Evolutionary conservation across 2,113 vertebrate species (phyloP).

Genomic region (Paramormyrops kingsleyae): DNA sequence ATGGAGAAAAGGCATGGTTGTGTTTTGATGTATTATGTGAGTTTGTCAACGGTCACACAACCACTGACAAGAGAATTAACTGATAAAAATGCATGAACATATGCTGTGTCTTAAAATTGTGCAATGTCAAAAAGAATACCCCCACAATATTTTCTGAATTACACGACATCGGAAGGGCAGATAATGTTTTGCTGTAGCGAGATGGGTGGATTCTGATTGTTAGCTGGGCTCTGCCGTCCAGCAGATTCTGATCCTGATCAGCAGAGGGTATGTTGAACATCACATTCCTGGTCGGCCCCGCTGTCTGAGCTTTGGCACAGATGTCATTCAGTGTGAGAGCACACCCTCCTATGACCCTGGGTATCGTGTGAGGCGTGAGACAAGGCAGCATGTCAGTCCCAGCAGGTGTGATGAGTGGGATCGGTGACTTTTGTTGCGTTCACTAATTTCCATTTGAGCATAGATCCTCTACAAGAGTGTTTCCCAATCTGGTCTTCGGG

Average conservation of each 20-base stretch:
- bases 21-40: constrained; percentile 10
- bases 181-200: neutral
- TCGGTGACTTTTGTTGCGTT: neutral
- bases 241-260: neutral
- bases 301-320: neutral
- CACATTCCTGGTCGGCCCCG: neutral
- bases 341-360: neutral
- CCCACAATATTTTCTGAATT: neutral
- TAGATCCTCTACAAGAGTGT: neutral
- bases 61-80: neutral
- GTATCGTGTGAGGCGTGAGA: neutral
- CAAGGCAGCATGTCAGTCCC: neutral
- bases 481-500: no score
- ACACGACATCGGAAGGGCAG: neutral
- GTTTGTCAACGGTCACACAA: neutral
- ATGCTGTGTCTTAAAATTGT: neutral
- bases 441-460: neutral
- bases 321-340: neutral
- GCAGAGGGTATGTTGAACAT: no score
- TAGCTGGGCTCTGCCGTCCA: neutral
- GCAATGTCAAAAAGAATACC: neutral
- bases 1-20: neutral
- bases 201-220: neutral
- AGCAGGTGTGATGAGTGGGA: neutral
- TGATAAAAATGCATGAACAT: constrained; percentile 2